These are phyloP conservation scores for Lithophane socia DNA, from an alignment of 2,888 invertebrate genomes.

Conservation along the genomic window DNA sequence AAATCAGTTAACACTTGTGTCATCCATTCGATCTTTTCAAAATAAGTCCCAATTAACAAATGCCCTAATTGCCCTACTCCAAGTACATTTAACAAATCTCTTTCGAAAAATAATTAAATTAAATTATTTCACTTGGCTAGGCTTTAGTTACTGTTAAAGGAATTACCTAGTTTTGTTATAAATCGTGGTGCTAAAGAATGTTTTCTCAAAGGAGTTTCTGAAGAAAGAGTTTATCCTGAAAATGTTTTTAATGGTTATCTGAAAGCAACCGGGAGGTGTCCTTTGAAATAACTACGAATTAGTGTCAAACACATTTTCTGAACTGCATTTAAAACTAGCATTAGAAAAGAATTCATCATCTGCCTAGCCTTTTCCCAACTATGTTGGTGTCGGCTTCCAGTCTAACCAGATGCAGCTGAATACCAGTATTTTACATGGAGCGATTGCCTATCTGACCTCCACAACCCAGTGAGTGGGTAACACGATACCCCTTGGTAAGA, in stretches of 20 bases:
- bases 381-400: too few species aligned
- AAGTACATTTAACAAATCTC: constrained; percentile 11
- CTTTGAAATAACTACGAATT: constrained; percentile 27
- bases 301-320: constrained; percentile 7
- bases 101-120: constrained; percentile 43
- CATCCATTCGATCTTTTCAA: background rate
- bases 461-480: too few species aligned
- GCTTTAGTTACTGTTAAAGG: constrained; percentile 1
- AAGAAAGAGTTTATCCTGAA: constrained; percentile 18
- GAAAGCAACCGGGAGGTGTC: background rate
- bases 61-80: constrained; percentile 33
- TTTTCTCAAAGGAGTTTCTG: constrained; percentile 24
- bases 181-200: constrained; percentile 16
- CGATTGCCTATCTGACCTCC: too few species aligned
- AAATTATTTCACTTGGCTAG: constrained; percentile 50
- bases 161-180: background rate
- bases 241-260: background rate
- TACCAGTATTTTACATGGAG: too few species aligned
- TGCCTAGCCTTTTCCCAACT: too few species aligned
- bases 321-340: too few species aligned
- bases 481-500: too few species aligned
- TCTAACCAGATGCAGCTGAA: too few species aligned
- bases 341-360: too few species aligned
- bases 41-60: constrained; percentile 36
- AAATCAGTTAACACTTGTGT: background rate